Evolutionary conservation across 2,888 invertebrate species (phyloP).

Genomic region (Axea sp.): DNA sequence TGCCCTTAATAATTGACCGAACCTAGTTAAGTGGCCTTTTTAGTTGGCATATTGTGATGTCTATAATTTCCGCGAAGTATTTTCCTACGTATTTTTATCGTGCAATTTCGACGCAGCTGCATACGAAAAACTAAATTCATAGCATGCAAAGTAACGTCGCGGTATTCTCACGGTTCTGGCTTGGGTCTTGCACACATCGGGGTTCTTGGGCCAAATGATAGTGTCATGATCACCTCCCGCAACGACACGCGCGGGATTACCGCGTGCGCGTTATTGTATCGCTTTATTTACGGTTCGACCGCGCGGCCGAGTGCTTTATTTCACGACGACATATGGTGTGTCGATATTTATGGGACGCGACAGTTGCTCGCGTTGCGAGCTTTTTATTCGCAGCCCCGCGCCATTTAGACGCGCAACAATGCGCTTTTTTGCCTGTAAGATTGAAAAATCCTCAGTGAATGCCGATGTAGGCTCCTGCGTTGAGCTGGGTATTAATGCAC

Average conservation of each 20-base stretch:
- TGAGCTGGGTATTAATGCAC: neutral
- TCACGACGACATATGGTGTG: slow-evolving; percentile 66
- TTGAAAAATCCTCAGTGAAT: slow-evolving; percentile 22
- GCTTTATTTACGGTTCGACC: slow-evolving; percentile 62
- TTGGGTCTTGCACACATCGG: slow-evolving; percentile 14
- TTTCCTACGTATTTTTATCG: slow-evolving; percentile 33
- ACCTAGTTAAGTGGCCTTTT: slow-evolving; percentile 47
- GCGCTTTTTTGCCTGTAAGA: slow-evolving; percentile 13
- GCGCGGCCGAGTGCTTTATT: slow-evolving; percentile 46
- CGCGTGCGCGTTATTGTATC: slow-evolving; percentile 61
- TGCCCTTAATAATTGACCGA: slow-evolving; percentile 48
- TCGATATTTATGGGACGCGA: slow-evolving; percentile 57
- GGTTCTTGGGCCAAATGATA: slow-evolving; percentile 71
- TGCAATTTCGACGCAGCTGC: slow-evolving; percentile 53
- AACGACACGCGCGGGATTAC: slow-evolving; percentile 65
- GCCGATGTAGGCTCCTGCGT: neutral
- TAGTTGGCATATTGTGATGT: slow-evolving; percentile 28
- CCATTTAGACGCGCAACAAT: slow-evolving; percentile 24
- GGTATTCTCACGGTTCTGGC: slow-evolving; percentile 64
- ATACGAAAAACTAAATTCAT: slow-evolving; percentile 31
- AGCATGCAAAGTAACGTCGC: slow-evolving; percentile 34
- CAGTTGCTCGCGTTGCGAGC: slow-evolving; percentile 39
- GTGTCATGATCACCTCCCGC: slow-evolving; percentile 64
- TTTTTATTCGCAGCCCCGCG: slow-evolving; percentile 34
- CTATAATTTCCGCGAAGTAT: slow-evolving; percentile 54